A percentile compares a stretch with the other conserved stretches of the same genome.
Evolutionary conservation across 1,140 invertebrate genomes (phyloP).

Genomic region (Bilobella aurantiaca): DNA sequence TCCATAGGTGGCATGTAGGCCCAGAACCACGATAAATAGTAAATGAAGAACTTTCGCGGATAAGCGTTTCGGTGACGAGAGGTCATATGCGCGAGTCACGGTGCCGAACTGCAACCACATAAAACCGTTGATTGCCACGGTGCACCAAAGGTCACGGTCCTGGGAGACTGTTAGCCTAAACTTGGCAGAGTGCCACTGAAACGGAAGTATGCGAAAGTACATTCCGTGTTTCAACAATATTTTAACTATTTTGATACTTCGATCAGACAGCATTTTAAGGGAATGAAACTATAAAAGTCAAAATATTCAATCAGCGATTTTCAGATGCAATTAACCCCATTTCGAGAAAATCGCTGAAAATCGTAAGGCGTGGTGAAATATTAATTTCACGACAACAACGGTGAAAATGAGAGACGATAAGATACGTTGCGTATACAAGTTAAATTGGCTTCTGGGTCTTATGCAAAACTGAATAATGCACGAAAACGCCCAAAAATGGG

Average conservation of each 20-base stretch:
- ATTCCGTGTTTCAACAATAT: neutral
- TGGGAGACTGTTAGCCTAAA: neutral
- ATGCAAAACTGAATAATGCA: no score
- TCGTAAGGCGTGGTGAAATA: no score
- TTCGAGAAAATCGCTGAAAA: no score
- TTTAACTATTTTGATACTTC: neutral
- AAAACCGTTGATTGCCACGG: neutral
- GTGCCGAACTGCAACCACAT: neutral
- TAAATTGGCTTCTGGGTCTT: no score
- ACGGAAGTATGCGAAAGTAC: neutral
- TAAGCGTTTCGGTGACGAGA: neutral
- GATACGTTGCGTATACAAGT: no score
- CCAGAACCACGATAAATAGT: neutral
- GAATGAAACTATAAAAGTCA: no score
- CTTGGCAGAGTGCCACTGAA: neutral
- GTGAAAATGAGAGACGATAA: no score
- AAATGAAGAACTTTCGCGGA: neutral
- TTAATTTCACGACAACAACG: no score
- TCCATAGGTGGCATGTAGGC: neutral
- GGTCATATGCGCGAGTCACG: neutral
- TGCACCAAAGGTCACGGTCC: neutral
- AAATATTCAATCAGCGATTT: no score
- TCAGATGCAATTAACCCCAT: no score
- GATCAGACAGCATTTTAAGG: neutral
- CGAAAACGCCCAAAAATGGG: no score